These are phyloP conservation scores for Lepidurus apus DNA, from an alignment of 1,140 invertebrate species.

Conservation along the genomic window DNA sequence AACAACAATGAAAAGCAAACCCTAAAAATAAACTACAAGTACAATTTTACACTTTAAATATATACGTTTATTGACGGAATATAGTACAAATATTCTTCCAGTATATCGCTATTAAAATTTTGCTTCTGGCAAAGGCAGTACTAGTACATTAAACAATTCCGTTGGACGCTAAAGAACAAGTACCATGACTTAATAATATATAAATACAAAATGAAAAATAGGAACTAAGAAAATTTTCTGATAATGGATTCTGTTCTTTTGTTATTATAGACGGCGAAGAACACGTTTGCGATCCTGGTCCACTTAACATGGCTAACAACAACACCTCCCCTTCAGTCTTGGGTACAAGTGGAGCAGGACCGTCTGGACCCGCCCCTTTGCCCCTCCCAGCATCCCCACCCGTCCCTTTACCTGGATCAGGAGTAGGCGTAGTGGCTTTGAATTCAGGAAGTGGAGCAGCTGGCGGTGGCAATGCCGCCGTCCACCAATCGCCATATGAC, in stretches of 20 bases:
- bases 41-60: too few relatives aligned
- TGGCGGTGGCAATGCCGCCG: conserved; percentile 28
- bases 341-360: conserved; percentile 19
- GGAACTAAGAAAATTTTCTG: neutral
- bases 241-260: neutral
- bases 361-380: conserved; percentile 23
- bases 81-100: too few relatives aligned
- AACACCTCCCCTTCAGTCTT: conserved; percentile 10
- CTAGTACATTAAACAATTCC: too few relatives aligned
- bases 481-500: conserved; percentile 77
- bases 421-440: conserved; percentile 20
- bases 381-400: conserved; percentile 17
- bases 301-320: conserved; percentile 6
- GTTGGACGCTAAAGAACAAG: too few relatives aligned
- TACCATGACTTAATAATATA: neutral
- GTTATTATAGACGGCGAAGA: neutral
- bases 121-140: too few relatives aligned
- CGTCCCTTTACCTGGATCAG: conserved; percentile 23
- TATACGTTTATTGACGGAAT: too few relatives aligned
- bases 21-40: too few relatives aligned
- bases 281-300: conserved; percentile 11
- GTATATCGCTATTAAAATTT: too few relatives aligned
- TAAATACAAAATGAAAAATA: neutral
- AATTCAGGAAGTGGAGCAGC: conserved; percentile 16
- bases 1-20: too few relatives aligned